Conservation (phyloP, 2,888 invertebrate species). For the Drosophila eohydei region DNA sequence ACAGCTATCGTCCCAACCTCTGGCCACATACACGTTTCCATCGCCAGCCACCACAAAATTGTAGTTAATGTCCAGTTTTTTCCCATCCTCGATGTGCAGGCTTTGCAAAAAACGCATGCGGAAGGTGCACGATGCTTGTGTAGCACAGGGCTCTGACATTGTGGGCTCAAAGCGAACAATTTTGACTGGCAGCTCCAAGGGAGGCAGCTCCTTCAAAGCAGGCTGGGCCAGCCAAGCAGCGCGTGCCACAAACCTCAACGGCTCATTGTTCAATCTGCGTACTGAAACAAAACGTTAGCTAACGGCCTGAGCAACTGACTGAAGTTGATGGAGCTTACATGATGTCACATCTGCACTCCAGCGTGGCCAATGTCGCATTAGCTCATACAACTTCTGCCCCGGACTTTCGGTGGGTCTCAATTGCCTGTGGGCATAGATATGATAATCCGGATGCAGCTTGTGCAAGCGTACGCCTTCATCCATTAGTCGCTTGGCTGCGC, state of each 20-base stretch:
- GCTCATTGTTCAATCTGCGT: slow-evolving; percentile 59
- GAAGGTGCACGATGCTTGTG: slow-evolving; percentile 85
- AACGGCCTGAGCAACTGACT: background rate
- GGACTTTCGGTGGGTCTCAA: slow-evolving; percentile 89
- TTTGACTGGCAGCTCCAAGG: slow-evolving; percentile 41
- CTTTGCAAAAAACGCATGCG: slow-evolving; percentile 87
- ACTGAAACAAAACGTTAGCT: slow-evolving; percentile 40
- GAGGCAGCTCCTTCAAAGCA: slow-evolving; percentile 20
- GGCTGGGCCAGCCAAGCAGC: slow-evolving; percentile 68
- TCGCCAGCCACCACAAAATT: slow-evolving; percentile 92
- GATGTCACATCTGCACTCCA: slow-evolving; percentile 82
- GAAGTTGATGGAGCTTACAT: slow-evolving; percentile 36
- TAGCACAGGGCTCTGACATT: slow-evolving; percentile 35
- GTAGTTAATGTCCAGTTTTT: slow-evolving; percentile 90
- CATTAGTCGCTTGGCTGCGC: slow-evolving; percentile 88
- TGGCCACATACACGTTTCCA: slow-evolving; percentile 89
- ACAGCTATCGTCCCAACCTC: slow-evolving; percentile 90
- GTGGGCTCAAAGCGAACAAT: slow-evolving; percentile 51
- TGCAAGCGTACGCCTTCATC: slow-evolving; percentile 87
- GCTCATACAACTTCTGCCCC: slow-evolving; percentile 88
- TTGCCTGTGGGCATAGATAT: slow-evolving; percentile 89
- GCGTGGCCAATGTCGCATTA: slow-evolving; percentile 90
- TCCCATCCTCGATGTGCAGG: slow-evolving; percentile 87
- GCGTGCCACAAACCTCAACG: slow-evolving; percentile 57
- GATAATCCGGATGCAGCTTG: slow-evolving; percentile 88